Conservation (phyloP, 37 sponge, comb jelly and placozoan species). For the Agelas oroides region DNA sequence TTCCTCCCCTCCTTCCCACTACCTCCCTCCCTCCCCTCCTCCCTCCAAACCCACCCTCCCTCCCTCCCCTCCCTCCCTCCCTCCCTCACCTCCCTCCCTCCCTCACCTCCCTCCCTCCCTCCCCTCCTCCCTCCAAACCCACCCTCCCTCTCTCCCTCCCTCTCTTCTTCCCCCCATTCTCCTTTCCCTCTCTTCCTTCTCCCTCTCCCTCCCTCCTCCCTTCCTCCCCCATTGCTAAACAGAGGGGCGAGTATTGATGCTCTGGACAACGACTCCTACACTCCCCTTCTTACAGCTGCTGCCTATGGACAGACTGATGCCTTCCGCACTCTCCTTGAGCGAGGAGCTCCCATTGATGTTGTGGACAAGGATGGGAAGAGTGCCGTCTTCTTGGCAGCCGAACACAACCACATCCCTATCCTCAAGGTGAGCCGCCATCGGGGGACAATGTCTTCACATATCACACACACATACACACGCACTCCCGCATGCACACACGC, state of each 20-base stretch:
- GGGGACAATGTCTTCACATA: not conserved
- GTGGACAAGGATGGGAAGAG: conserved; percentile 69
- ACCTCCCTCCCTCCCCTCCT: not conserved
- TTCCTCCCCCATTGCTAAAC: not conserved
- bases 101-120: not conserved
- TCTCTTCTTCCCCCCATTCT: not conserved
- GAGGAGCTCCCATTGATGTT: conserved; percentile 43
- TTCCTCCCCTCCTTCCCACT: not conserved
- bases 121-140: not conserved
- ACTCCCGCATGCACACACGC: not conserved
- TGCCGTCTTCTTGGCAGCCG: conserved; percentile 62
- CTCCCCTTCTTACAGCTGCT: conserved; percentile 72
- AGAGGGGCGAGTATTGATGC: conserved; percentile 55
- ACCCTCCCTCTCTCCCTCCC: not conserved
- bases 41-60: not conserved
- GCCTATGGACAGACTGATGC: conserved; percentile 48
- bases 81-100: not conserved
- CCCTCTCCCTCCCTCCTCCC: not conserved
- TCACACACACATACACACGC: not conserved
- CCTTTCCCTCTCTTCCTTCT: not conserved
- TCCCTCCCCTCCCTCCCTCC: not conserved
- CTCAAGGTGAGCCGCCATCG: conserved; percentile 41
- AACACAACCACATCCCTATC: conserved; percentile 42
- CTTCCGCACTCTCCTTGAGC: conserved; percentile 37
- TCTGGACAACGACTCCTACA: conserved; percentile 59